A percentile compares a stretch with the other conserved stretches of the same genome.
These are phyloP conservation scores for Plecotus auritus DNA, from an alignment of 2,113 vertebrate genomes.

Conservation along the genomic window DNA sequence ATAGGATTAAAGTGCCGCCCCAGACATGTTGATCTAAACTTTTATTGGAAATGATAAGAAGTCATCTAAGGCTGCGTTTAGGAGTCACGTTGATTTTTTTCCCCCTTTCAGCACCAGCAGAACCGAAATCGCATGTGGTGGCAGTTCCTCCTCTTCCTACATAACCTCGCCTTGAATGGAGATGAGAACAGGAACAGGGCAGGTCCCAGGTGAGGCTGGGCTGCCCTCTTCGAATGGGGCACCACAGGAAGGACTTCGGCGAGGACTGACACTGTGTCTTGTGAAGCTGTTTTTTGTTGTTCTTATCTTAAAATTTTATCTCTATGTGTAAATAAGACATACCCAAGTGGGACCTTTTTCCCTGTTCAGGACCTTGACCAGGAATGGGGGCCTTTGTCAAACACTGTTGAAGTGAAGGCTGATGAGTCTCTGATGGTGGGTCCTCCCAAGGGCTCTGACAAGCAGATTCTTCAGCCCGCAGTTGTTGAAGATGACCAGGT, in stretches of 20 bases:
- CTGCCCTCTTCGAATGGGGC: conserved; percentile 45
- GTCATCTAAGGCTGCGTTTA: conserved; percentile 29
- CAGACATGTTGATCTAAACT: conserved; percentile 69
- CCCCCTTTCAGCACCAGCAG: conserved; percentile 82
- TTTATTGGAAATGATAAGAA: conserved; percentile 75
- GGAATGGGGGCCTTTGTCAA: conserved; percentile 82
- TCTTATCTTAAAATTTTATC: conserved; percentile 4
- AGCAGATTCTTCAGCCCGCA: neutral
- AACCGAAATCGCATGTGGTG: conserved; percentile 85
- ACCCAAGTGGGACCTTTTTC: conserved; percentile 65
- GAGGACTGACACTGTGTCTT: conserved; percentile 43
- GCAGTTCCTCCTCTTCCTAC: conserved; percentile 84
- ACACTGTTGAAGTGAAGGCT: conserved; percentile 82
- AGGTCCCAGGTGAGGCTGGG: conserved; percentile 82
- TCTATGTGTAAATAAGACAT: conserved; percentile 54
- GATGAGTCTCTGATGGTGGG: conserved; percentile 69
- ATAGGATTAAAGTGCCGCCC: conserved; percentile 75
- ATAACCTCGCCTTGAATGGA: conserved; percentile 82
- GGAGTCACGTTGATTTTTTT: conserved; percentile 13
- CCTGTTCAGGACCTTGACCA: conserved; percentile 52
- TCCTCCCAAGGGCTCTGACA: conserved; percentile 66
- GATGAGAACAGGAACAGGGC: conserved; percentile 81
- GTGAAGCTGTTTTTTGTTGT: conserved; percentile 14
- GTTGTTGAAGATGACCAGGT: neutral
- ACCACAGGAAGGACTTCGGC: conserved; percentile 30